These are phyloP conservation scores for Luperina testacea DNA, from an alignment of 2,888 invertebrate genomes.

Conservation along the genomic window DNA sequence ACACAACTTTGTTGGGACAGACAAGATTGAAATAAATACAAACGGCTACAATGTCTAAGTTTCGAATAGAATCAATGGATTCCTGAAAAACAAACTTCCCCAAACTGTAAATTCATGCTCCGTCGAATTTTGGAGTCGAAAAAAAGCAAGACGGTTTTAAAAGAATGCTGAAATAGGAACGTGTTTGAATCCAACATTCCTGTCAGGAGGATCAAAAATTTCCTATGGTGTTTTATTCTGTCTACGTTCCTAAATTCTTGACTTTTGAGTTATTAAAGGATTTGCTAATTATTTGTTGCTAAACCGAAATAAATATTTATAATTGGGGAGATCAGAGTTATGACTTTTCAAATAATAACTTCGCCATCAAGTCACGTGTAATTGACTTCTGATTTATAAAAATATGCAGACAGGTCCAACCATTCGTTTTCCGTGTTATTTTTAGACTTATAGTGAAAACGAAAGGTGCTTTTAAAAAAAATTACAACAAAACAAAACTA, in stretches of 20 bases:
- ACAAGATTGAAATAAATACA: conserved; percentile 17
- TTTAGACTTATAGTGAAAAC: not conserved
- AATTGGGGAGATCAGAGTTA: too few species aligned
- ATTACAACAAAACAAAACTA: too few species aligned
- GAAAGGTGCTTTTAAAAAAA: not conserved
- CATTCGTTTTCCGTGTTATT: not conserved
- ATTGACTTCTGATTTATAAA: not conserved
- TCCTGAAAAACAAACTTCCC: conserved; percentile 15
- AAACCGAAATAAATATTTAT: not conserved
- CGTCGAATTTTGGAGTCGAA: not conserved
- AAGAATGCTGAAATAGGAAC: conserved; percentile 36
- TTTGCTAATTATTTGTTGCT: not conserved
- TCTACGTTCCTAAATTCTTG: conserved; percentile 1
- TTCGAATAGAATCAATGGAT: conserved; percentile 34
- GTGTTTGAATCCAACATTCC: conserved; percentile 33
- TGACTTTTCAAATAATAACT: not conserved
- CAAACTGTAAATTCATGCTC: conserved; percentile 17
- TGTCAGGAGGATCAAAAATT: conserved; percentile 14
- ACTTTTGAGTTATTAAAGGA: conserved; percentile 1
- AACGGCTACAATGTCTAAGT: not conserved
- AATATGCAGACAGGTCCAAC: not conserved
- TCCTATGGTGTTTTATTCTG: conserved; percentile 12
- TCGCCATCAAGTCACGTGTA: not conserved
- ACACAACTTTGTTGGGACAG: conserved; percentile 17
- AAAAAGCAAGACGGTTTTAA: conserved; percentile 23